phyloP scores from a whole-genome alignment of 2,797 vertebrate genomes.

The Pantherophis vulpinus region DNA sequence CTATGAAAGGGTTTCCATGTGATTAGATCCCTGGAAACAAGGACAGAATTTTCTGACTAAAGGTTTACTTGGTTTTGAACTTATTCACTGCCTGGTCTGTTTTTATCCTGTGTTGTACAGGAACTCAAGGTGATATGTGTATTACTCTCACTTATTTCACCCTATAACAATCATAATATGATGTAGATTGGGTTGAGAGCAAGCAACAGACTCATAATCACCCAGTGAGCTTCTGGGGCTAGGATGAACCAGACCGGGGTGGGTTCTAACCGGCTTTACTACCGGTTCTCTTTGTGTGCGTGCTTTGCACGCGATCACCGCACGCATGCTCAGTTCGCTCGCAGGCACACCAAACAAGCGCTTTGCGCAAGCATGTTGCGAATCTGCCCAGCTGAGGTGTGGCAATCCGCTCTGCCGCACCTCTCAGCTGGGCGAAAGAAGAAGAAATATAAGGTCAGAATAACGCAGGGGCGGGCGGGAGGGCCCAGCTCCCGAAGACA shows the following conservation, averaged over 20 bases:
- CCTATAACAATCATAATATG: neutral
- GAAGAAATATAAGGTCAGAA: too few relatives aligned
- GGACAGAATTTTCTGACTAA: neutral
- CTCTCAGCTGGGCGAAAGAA: too few relatives aligned
- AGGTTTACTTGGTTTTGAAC: neutral
- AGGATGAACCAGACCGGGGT: neutral
- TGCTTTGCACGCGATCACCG: too few relatives aligned
- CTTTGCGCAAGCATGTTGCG: too few relatives aligned
- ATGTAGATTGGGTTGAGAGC: neutral
- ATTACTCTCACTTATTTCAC: neutral
- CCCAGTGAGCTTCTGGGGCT: neutral
- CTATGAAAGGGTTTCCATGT: neutral
- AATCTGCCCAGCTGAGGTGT: too few relatives aligned
- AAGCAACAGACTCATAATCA: neutral
- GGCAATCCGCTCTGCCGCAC: too few relatives aligned
- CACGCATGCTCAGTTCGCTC: too few relatives aligned
- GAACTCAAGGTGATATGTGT: neutral
- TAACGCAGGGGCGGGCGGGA: too few relatives aligned
- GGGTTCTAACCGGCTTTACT: too few relatives aligned
- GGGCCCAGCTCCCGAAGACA: too few relatives aligned
- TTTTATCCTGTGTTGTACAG: neutral
- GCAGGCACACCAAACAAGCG: too few relatives aligned
- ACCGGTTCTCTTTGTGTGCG: too few relatives aligned
- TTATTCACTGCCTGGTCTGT: neutral
- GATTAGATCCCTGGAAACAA: neutral